phyloP scores from a whole-genome alignment of 2,113 vertebrate species.

The Struthidea cinerea region DNA sequence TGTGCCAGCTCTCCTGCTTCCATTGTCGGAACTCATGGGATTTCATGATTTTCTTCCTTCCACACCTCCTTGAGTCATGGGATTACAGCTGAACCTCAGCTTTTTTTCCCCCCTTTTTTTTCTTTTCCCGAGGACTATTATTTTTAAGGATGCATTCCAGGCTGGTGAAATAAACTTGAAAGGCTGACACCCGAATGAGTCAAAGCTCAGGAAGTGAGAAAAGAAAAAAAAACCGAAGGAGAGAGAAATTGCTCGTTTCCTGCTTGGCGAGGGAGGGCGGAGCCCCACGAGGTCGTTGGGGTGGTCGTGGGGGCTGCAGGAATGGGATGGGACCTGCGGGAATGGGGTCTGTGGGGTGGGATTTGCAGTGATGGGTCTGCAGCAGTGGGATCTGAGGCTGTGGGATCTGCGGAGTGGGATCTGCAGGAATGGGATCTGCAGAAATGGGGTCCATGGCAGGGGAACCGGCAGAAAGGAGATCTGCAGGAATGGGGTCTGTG shows the following conservation, averaged over 20 bases:
- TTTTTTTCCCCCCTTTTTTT: background rate
- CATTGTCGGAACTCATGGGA: conserved; percentile 41
- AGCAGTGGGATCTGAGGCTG: background rate
- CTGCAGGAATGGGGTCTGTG: background rate
- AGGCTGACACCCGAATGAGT: conserved; percentile 46
- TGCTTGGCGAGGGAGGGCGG: background rate
- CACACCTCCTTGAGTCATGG: conserved; percentile 53
- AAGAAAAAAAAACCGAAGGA: background rate
- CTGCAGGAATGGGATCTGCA: background rate
- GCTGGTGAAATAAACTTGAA: conserved; percentile 43
- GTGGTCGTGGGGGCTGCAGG: background rate
- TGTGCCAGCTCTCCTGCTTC: conserved; percentile 39
- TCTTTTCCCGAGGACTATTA: background rate
- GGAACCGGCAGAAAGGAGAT: background rate
- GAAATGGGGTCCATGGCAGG: background rate
- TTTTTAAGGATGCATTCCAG: conserved; percentile 58
- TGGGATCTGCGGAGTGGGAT: background rate
- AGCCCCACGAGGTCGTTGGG: fast-evolving
- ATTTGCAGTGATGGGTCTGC: background rate
- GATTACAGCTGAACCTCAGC: conserved; percentile 35
- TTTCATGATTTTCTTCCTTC: conserved; percentile 43
- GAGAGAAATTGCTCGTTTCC: background rate
- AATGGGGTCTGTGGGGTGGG: background rate
- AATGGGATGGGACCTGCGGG: background rate
- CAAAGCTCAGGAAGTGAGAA: conserved; percentile 37